A percentile compares a stretch with the other conserved stretches of the same genome.
phyloP scores from a whole-genome alignment of 2,797 vertebrate species.

The Lindbergichthys nudifrons region DNA sequence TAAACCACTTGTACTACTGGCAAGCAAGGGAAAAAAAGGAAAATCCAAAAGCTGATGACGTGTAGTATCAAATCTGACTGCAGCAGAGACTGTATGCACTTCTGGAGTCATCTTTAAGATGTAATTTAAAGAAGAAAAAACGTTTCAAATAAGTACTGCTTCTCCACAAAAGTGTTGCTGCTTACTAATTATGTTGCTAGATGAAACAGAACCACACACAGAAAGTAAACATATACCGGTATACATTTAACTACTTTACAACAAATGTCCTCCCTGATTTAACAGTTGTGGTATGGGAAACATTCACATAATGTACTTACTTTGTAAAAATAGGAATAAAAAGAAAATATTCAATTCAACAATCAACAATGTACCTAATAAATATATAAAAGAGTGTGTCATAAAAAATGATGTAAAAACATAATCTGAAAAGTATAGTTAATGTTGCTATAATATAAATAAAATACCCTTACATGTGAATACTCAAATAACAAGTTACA shows the following conservation, averaged over 20 bases:
- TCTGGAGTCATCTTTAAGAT: constrained; percentile 7
- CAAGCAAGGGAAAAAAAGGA: constrained; percentile 46
- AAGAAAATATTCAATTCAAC: not conserved
- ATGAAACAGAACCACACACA: constrained; percentile 9
- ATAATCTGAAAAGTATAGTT: constrained; percentile 5
- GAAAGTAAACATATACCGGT: not conserved
- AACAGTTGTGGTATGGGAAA: not conserved
- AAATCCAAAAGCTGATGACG: constrained; percentile 73
- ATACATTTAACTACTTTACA: not conserved
- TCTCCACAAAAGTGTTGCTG: constrained; percentile 8
- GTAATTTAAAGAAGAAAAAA: not conserved
- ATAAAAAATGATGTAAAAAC: not conserved
- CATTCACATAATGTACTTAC: not conserved
- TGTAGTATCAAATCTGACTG: constrained; percentile 70
- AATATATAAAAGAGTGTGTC: not conserved
- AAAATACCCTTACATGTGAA: not conserved
- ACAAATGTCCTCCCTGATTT: not conserved
- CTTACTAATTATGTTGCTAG: constrained; percentile 28
- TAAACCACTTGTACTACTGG: constrained; percentile 68
- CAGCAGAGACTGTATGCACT: constrained; percentile 35
- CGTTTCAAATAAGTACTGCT: constrained; percentile 13
- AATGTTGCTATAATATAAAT: constrained; percentile 8
- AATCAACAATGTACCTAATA: not conserved
- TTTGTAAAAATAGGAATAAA: not conserved
- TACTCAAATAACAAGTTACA: not conserved